Evolutionary conservation across 2,888 invertebrate species (phyloP), one percentile per base, ranked within the genome.

Genomic region (Nezara viridula): DNA sequence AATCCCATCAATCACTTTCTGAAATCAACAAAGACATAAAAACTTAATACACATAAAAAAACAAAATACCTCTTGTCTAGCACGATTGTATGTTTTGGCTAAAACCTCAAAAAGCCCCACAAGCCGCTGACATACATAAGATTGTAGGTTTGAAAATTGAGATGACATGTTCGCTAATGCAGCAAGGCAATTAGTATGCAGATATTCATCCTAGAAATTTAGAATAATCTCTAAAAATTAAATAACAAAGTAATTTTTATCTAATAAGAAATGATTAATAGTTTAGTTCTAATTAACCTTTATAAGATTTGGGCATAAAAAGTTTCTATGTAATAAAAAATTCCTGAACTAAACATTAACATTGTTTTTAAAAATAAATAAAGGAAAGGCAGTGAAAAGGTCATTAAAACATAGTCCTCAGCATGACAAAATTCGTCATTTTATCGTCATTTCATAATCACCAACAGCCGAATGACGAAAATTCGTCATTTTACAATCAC

Each of bases 151-250:
- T 92, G 97, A 95, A 93, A 99, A 99, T 93, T 96, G 93, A 92
- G 96, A 96, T 60, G 99, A 99, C 99, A 99, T 99, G 92, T 99
- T 99, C 27, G 99, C 99, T 91, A 99, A 94, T 12, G 99, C 99
- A 4, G 99, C 99, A 91, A 99, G 94, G 92, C 99, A 99, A 93
- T 99, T 99, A 6, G 99, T 99, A 93, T 99, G 99, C 32, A 99
- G 94, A 93, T 99, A 99, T 93, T 98, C 98, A 93, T 99, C 99
- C 95, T 95, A 91, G 81, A 91, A 92, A 91, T 40, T 86, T 44
- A 86, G 86, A 89, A 85, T 88, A 86, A 60, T 85, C 89, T 88
- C 91, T 89, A 88, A 89, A 86, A 88, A 47, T 24, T 40, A 81
- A 9, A 81, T 24, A 21, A 81, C 4, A 12, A 81, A 77, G 9